phyloP scores from a whole-genome alignment of 2,113 vertebrate genomes.

The Phylloscopus whistleri region DNA sequence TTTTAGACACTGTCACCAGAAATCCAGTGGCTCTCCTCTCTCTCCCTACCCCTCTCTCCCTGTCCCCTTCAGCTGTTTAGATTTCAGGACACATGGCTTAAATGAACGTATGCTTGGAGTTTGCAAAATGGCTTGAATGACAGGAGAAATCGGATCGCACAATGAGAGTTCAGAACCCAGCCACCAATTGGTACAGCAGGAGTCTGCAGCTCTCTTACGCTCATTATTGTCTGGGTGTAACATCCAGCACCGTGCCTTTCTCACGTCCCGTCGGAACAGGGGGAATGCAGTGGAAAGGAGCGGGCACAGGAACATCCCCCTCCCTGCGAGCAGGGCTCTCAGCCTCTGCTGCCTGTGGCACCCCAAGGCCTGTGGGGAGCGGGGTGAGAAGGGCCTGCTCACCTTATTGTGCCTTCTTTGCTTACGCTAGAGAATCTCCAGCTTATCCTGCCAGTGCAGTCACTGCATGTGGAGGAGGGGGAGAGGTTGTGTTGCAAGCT shows the following conservation, averaged over 20 bases:
- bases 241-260: not conserved
- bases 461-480: conserved; percentile 52
- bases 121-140: conserved; percentile 30
- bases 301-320: not conserved
- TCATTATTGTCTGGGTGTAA: not conserved
- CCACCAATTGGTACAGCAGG: conserved; percentile 41
- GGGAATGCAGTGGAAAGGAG: not conserved
- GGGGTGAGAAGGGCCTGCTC: conserved; percentile 4
- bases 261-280: not conserved
- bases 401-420: conserved; percentile 49
- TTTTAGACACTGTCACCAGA: conserved; percentile 42
- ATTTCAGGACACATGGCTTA: conserved; percentile 46
- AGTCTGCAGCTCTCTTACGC: not conserved
- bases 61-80: conserved; percentile 33
- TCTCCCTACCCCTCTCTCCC: not conserved
- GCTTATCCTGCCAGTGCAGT: conserved; percentile 60
- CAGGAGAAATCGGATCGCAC: conserved; percentile 48
- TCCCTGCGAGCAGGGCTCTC: not conserved
- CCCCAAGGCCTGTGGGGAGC: conserved; percentile 21
- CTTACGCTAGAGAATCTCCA: conserved; percentile 62
- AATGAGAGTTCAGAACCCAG: conserved; percentile 44
- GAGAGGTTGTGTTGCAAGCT: conserved; percentile 64
- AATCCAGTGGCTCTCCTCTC: conserved; percentile 29
- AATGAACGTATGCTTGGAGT: conserved; percentile 23
- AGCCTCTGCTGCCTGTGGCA: not conserved